Evolutionary conservation across 2,113 vertebrate species (phyloP), one percentile per base, ranked within the genome.

Genomic region (Heloderma charlesbogerti): DNA sequence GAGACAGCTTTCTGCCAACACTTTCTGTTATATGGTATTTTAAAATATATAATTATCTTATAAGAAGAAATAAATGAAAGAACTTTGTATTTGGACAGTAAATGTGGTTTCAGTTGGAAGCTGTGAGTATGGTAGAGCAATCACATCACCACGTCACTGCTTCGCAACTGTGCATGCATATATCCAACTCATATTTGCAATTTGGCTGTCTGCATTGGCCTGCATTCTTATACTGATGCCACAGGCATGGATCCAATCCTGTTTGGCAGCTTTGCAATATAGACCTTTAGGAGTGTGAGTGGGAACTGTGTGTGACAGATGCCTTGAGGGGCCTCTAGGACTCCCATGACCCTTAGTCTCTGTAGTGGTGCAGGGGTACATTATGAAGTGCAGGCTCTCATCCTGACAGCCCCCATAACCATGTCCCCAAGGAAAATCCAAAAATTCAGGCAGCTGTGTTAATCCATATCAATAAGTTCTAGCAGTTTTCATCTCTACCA

Each of bases 1-100:
- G 92, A 88, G 57, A 90, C 8, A 89, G 20, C 13, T 89, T 43
- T n/a, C 69, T 71, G 54, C 0, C 77, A 93, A 82, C 27, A 29
- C 1, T 79, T 88, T 77, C 37, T 86, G 91, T 74, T 86, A 48
- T 27, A 45, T 25, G 8, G 6, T 31, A 10, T 9, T 34, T 71
- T 88, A 37, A 69, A 84, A 94, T 93, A 77, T 92, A 9, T 89
- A 18, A 77, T 92, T 88, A 18, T 89, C 51, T 91, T 18, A 57
- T 4, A 54, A 71, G 85, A 92, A 0, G 90, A 86, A 91, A 93
- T 95, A 90, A 90, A 69, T 89, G 84, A 34, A 92, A 93, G 93
- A 18, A 0, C n/a, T 89, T 84, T 79, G 67, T 22, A 88, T 51
- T 0, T 3, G 40, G 74, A 91, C 85, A 87, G 91, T 94, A 94